These are phyloP conservation scores for Lacerta viridis DNA, from an alignment of 2,797 vertebrate genomes.

Conservation along the genomic window DNA sequence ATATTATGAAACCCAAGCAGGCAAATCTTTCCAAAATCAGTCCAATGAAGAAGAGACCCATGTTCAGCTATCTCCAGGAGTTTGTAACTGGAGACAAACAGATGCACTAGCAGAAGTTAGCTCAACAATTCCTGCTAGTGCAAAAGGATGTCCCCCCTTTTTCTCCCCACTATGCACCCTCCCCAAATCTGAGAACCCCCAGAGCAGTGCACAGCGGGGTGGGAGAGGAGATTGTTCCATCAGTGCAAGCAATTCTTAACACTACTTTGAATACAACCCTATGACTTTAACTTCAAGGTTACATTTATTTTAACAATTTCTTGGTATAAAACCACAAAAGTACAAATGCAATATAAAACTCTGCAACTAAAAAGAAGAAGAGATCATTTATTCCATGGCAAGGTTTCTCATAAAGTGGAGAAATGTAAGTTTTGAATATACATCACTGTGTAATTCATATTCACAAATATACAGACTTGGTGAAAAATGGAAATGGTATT, in stretches of 20 bases:
- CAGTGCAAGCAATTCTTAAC: too few species aligned
- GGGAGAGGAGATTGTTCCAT: too few species aligned
- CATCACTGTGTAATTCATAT: slow-evolving; percentile 7
- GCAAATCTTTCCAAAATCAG: neutral
- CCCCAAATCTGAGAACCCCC: too few species aligned
- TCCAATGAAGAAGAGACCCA: too few species aligned
- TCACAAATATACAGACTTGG: slow-evolving; percentile 12
- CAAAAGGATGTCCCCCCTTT: too few species aligned
- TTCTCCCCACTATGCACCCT: too few species aligned
- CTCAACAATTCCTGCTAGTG: too few species aligned
- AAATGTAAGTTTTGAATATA: slow-evolving; percentile 11
- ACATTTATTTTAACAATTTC: neutral
- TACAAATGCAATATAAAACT: neutral
- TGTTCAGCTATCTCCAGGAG: too few species aligned
- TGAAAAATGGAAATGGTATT: neutral
- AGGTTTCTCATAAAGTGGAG: neutral
- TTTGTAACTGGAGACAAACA: neutral
- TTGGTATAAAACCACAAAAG: neutral
- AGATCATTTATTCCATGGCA: slow-evolving; percentile 20
- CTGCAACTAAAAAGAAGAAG: neutral
- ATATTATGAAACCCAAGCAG: too few species aligned
- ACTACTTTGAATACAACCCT: neutral
- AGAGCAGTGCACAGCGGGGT: too few species aligned
- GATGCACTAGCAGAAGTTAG: too few species aligned
- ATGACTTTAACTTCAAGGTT: neutral